Percentiles rank a stretch among this genome's conserved stretches.
Conservation (phyloP, 2,113 vertebrate species). For the Cephalopholis sonnerati region DNA sequence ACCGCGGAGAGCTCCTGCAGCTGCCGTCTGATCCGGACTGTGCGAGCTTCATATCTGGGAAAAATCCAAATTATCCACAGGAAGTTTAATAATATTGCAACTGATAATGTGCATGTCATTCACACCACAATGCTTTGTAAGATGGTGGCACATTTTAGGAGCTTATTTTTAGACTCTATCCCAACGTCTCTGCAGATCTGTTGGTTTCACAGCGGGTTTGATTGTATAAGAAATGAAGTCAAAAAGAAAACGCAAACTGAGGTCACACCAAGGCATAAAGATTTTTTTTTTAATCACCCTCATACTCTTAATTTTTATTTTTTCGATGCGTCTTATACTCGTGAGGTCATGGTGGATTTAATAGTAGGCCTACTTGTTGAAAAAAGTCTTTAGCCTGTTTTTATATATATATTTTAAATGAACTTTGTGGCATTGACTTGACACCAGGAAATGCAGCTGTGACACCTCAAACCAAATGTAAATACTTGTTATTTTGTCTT, state of each 20-base stretch:
- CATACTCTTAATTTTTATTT: neutral
- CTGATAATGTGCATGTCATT: neutral
- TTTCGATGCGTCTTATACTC: neutral
- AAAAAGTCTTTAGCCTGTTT: neutral
- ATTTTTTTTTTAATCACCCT: neutral
- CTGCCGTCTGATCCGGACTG: neutral
- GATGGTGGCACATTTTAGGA: neutral
- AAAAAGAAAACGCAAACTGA: neutral
- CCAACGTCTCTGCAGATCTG: neutral
- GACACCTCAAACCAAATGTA: neutral
- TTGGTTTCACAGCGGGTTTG: neutral
- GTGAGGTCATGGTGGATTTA: neutral
- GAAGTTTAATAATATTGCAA: neutral
- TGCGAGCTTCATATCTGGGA: neutral
- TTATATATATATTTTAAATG: neutral
- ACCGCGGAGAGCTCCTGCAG: conserved; percentile 59
- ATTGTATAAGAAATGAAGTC: neutral
- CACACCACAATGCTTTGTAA: neutral
- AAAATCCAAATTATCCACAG: neutral
- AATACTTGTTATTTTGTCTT: conserved; percentile 2
- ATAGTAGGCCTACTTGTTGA: neutral
- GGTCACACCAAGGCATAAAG: neutral
- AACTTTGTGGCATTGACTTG: neutral
- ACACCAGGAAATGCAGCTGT: neutral
- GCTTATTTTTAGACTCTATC: neutral